Base-by-base conservation (phyloP, 2,797 vertebrate genomes). In the Choloepus didactylus region DNA sequence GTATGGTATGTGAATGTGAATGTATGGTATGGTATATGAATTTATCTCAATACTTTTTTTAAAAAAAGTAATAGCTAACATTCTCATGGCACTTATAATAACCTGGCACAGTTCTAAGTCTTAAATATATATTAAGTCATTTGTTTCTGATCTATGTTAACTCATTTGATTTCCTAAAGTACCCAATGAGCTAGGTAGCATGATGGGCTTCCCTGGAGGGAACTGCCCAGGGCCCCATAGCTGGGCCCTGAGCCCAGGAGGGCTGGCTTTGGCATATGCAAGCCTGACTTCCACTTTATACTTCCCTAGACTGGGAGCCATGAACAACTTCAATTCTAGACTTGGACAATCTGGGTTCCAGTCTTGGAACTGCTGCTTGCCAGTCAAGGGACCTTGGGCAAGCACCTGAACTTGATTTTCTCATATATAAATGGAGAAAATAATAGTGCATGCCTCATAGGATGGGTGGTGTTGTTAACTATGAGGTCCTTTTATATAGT, bases 321-420 rank as follows among this genome's bases (percentile, higher is more conserved):
- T 46, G 38, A 91, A 77, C 60, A 87, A 6, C 23, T 91, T 91
- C 38, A 12, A 10, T 73, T 94, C 87, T 59, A 79, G 56, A 77
- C 44, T 87, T 77, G 76, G 60, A 83, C 62, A 76, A 77, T 41
- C 67, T 91, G 54, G 60, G 9, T 93, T 97, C 73, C 93, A 85
- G 88, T 94, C 51, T 91, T 75, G 46, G 64, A 51, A 46, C 69
- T 62, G 80, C 25, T 6, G 6, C 64, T 85, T 83, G 49, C 25
- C 16, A 79, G 60, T 44, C 62, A 27, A 73, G 23, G 5, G 46
- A 81, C 51, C 41, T 46, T n/a, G 9, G 51, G 87, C 18, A 82
- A 72, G 49, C 51, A 62, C 25, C 75, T 82, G 38, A 73, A 80
- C 38, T 83, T 10, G 5, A 82, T 80, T 94, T 93, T 92, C 44